phyloP scores from a whole-genome alignment of 2,113 vertebrate genomes.

The Menidia beryllina region DNA sequence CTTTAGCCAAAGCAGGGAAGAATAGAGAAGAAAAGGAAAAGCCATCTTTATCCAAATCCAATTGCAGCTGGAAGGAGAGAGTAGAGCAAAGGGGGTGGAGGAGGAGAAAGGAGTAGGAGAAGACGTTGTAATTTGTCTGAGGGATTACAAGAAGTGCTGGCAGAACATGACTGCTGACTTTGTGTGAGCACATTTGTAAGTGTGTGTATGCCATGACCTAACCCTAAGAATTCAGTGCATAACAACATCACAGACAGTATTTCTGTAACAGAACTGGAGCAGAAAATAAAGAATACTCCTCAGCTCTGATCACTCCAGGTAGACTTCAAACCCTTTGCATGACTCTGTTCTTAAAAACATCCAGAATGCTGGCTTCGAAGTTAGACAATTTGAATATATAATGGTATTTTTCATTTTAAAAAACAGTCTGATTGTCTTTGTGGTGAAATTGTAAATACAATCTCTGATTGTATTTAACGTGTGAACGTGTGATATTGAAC shows the following conservation, averaged over 20 bases:
- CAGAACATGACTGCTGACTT: constrained; percentile 73
- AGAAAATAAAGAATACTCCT: constrained; percentile 48
- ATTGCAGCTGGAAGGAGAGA: constrained; percentile 80
- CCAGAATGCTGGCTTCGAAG: constrained; percentile 30
- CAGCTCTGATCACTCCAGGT: constrained; percentile 47
- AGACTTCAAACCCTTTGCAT: constrained; percentile 46
- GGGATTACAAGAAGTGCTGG: constrained; percentile 83
- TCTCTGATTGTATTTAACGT: background rate
- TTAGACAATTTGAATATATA: constrained; percentile 9
- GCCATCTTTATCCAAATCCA: constrained; percentile 87
- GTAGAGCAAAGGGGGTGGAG: constrained; percentile 64
- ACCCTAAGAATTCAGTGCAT: constrained; percentile 57
- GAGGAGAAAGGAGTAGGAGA: constrained; percentile 73
- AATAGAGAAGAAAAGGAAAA: constrained; percentile 84
- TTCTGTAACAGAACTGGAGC: constrained; percentile 55
- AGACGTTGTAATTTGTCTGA: constrained; percentile 84
- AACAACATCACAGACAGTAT: constrained; percentile 61
- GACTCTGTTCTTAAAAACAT: constrained; percentile 20
- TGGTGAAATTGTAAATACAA: background rate
- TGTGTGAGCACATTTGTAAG: constrained; percentile 15
- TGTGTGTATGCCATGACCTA: constrained; percentile 47
- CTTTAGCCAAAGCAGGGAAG: constrained; percentile 82
- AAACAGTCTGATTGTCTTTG: background rate
- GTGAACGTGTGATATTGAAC: no score
- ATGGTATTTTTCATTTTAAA: constrained; percentile 16